Conservation (phyloP, 2,888 invertebrate species). For the Allolobophora icterica region DNA sequence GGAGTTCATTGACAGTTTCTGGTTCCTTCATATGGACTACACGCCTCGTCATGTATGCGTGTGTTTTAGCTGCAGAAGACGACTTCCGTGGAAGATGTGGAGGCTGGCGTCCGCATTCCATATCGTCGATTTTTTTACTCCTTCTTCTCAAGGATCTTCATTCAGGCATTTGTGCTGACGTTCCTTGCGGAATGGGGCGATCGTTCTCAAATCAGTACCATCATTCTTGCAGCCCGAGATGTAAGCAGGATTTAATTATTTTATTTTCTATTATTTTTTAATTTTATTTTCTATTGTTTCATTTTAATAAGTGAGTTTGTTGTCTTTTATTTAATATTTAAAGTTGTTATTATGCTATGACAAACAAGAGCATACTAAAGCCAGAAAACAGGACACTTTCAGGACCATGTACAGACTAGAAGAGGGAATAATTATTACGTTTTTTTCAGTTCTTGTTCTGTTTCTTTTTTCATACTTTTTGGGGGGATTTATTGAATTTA, state of each 20-base stretch:
- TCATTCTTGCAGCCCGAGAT: slow-evolving; percentile 93
- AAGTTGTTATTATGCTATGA: too few relatives aligned
- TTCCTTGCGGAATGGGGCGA: slow-evolving; percentile 99
- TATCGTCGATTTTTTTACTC: slow-evolving; percentile 54
- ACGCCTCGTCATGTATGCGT: neutral
- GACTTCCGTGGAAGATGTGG: slow-evolving; percentile 52
- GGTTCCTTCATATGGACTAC: too few relatives aligned
- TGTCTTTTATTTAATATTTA: neutral
- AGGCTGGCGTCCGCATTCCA: slow-evolving; percentile 55
- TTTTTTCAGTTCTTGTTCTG: neutral
- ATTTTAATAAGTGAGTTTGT: neutral
- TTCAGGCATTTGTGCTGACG: slow-evolving; percentile 93
- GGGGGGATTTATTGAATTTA: too few relatives aligned
- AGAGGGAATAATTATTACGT: too few relatives aligned
- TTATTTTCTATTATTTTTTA: neutral
- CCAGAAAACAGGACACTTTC: too few relatives aligned
- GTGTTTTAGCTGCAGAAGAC: slow-evolving; percentile 28
- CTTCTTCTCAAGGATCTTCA: slow-evolving; percentile 74
- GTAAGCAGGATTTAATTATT: slow-evolving; percentile 64
- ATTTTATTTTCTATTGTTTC: neutral
- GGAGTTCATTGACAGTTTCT: too few relatives aligned
- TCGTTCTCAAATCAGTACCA: slow-evolving; percentile 94
- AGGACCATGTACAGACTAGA: too few relatives aligned
- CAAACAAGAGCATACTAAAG: too few relatives aligned
- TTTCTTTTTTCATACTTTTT: neutral